phyloP scores from a whole-genome alignment of 2,113 vertebrate species.

The Ranitomeya imitator region DNA sequence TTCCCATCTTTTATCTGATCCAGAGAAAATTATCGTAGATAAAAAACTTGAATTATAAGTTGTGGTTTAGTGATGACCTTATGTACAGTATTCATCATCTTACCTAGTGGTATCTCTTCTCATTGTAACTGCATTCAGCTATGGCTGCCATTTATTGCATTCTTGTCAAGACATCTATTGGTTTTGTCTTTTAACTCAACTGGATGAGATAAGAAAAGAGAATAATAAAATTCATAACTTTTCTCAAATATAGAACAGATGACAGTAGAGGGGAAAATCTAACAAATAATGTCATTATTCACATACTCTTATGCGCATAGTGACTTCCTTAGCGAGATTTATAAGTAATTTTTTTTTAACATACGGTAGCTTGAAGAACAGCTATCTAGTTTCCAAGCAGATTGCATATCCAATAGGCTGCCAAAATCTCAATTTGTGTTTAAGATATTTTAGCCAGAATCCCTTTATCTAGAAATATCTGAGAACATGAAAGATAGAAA shows the following conservation, averaged over 20 bases:
- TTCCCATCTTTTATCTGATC: neutral
- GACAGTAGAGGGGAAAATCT: neutral
- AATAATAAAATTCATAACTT: neutral
- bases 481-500: neutral
- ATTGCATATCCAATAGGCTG: neutral
- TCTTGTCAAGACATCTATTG: neutral
- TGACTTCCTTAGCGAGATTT: neutral
- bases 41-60: neutral
- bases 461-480: neutral
- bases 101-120: neutral
- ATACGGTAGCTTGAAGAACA: neutral
- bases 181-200: neutral
- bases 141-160: neutral
- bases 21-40: neutral
- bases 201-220: neutral
- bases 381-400: neutral
- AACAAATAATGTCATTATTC: neutral
- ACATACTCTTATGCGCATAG: neutral
- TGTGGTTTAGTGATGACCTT: neutral
- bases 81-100: neutral
- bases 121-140: neutral
- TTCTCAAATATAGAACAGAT: neutral
- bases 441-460: neutral
- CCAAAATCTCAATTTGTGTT: neutral
- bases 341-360: neutral